These are phyloP conservation scores for Eudemis profundana DNA, from an alignment of 2,888 invertebrate species.

Conservation along the genomic window DNA sequence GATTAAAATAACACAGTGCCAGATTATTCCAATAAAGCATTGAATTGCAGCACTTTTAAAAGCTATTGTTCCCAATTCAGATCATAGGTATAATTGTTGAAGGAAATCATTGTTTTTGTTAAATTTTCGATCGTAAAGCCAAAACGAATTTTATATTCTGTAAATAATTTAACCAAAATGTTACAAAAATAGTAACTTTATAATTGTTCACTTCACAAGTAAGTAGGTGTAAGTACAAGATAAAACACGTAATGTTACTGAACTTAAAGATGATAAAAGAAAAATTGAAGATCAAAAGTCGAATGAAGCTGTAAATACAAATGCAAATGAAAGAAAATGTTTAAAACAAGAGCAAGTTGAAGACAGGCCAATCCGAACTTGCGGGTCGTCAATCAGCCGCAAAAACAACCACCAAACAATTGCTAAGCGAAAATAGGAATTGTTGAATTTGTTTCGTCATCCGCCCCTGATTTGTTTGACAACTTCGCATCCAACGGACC, in stretches of 20 bases:
- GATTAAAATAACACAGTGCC: too few species aligned
- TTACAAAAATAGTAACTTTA: background rate
- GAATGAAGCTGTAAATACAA: slow-evolving; percentile 25
- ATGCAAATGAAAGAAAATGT: slow-evolving; percentile 42
- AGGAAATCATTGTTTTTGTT: too few species aligned
- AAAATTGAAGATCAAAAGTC: slow-evolving; percentile 21
- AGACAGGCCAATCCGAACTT: slow-evolving; percentile 56
- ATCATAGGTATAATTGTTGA: too few species aligned
- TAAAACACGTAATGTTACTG: background rate
- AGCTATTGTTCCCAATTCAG: too few species aligned
- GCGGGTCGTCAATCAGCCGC: slow-evolving; percentile 56
- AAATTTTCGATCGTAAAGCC: too few species aligned
- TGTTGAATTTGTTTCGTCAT: slow-evolving; percentile 58
- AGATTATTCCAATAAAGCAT: too few species aligned
- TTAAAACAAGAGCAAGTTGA: slow-evolving; percentile 42
- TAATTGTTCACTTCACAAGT: background rate
- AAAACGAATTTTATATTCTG: background rate
- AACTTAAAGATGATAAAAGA: slow-evolving; percentile 12
- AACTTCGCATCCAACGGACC: slow-evolving; percentile 42
- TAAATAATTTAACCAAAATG: background rate
- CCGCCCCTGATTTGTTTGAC: slow-evolving; percentile 55
- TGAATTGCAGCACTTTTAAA: too few species aligned
- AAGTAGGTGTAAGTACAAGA: background rate
- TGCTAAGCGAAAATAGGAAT: slow-evolving; percentile 52
- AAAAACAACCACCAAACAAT: slow-evolving; percentile 49